Evolutionary conservation across 2,888 invertebrate genomes (phyloP).

Genomic region (Tipula unca): DNA sequence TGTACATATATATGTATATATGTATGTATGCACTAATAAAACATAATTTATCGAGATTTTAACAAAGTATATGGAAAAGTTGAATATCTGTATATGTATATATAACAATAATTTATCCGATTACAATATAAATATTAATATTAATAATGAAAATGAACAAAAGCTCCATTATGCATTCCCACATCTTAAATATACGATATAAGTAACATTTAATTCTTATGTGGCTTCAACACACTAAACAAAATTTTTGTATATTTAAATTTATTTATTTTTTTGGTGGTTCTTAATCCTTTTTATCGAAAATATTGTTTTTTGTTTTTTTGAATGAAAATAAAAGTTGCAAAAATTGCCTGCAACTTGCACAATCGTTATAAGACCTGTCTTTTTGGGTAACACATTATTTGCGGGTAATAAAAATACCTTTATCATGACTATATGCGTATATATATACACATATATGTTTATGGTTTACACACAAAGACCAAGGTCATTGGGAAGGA

Average conservation of each 20-base stretch:
- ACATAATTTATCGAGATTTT: neutral
- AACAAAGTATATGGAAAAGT: neutral
- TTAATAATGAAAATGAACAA: constrained; percentile 14
- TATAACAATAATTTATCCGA: constrained; percentile 19
- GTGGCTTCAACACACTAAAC: neutral
- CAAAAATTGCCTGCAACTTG: neutral
- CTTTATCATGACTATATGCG: neutral
- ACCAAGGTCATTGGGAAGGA: neutral
- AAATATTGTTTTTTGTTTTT: neutral
- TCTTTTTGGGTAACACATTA: neutral
- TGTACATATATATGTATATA: no score
- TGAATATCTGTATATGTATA: neutral
- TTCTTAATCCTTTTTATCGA: neutral
- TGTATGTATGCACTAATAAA: neutral
- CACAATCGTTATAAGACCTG: neutral
- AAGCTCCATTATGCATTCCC: constrained; percentile 9
- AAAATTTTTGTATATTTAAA: neutral
- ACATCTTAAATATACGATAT: neutral
- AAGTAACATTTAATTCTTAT: neutral
- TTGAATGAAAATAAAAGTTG: neutral
- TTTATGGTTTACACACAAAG: neutral
- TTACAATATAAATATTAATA: constrained; percentile 14
- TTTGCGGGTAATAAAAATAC: neutral
- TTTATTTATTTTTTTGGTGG: neutral
- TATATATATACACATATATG: neutral